Base-by-base conservation (phyloP, 2,113 vertebrate species). In the Lagopus muta region DNA sequence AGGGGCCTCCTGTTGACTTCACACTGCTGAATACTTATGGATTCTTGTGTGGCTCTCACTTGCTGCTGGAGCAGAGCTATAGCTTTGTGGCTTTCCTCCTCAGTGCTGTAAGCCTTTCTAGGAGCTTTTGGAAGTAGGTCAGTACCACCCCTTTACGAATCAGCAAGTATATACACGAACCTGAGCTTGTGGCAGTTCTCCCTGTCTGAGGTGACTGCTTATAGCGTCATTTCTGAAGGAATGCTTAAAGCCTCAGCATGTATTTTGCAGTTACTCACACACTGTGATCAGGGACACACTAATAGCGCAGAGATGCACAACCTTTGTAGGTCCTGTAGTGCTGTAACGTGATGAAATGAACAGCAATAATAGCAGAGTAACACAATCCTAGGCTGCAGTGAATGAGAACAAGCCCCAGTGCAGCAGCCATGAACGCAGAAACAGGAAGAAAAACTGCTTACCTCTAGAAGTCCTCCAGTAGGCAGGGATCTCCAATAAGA, bases 51-150 rank as follows among this genome's bases (percentile, higher is more conserved):
- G 65, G 11, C 57, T 86, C 60, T 65, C 1, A 8, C 64, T 85
- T 92, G 79, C 73, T 2, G 0, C 30, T 88, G 82, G 24, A 88
- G 61, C 79, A 48, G 79, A 81, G 73, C 61, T 87, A 40, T 40
- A 86, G 73, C 58, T 88, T 84, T 95, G 76, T 91, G 88, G 85
- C 61, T 92, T 94, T 65, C 57, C 61, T 88, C 40, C 76, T 86
- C 64, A 65, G 42, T 72, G 76, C 52, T 90, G 62, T 78, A 57
- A 83, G 70, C 45, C 74, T 92, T 93, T 93, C 57, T 48, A 76
- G 77, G 81, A 78, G 70, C 50, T 93, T 70, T 89, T 75, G 77
- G 79, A 93, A 92, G 62, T 89, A 69, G 89, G 88, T 97, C 90
- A 91, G 73, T 67, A 75, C 89, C 60, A 74, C 84, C 86, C 69